Percentiles rank a stretch among this genome's conserved stretches.
Evolutionary conservation across 2,888 invertebrate species (phyloP).

Genomic region (Microdon myrmicae): DNA sequence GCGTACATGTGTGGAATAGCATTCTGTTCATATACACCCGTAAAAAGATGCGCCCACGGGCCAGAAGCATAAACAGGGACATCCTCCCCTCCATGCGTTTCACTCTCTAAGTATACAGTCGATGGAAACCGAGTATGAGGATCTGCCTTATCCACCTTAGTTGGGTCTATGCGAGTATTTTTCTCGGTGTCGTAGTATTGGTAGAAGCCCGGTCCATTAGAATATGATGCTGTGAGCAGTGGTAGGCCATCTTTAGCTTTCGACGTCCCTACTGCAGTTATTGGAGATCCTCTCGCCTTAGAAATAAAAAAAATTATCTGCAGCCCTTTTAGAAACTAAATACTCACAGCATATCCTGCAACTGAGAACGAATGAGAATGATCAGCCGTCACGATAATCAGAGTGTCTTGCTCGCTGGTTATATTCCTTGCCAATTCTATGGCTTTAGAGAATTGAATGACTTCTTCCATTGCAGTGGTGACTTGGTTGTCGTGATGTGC

Average conservation of each 20-base stretch:
- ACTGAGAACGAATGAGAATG: slow-evolving; percentile 82
- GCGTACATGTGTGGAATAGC: slow-evolving; percentile 81
- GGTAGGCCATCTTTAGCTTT: slow-evolving; percentile 70
- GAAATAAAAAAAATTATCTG: not conserved
- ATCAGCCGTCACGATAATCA: slow-evolving; percentile 84
- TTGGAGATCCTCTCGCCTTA: slow-evolving; percentile 59
- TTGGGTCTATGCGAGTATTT: slow-evolving; percentile 60
- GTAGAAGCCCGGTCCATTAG: slow-evolving; percentile 77
- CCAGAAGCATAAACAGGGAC: slow-evolving; percentile 81
- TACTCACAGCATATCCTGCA: slow-evolving; percentile 75
- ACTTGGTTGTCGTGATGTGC: slow-evolving; percentile 63
- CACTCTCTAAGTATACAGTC: slow-evolving; percentile 67
- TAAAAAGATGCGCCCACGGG: slow-evolving; percentile 84
- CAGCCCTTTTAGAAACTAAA: not conserved
- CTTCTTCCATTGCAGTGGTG: slow-evolving; percentile 63
- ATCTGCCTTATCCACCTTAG: slow-evolving; percentile 53
- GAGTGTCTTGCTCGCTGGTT: slow-evolving; percentile 75
- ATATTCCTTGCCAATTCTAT: slow-evolving; percentile 73
- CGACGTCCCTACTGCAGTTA: slow-evolving; percentile 55
- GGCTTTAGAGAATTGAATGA: slow-evolving; percentile 79
- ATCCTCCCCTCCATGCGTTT: slow-evolving; percentile 84
- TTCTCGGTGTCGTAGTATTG: slow-evolving; percentile 56
- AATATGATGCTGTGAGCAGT: slow-evolving; percentile 78
- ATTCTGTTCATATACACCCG: slow-evolving; percentile 82
- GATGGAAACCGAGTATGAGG: slow-evolving; percentile 69